These are phyloP conservation scores for Lepidonotus clava DNA, from an alignment of 2,888 invertebrate species.

Conservation along the genomic window DNA sequence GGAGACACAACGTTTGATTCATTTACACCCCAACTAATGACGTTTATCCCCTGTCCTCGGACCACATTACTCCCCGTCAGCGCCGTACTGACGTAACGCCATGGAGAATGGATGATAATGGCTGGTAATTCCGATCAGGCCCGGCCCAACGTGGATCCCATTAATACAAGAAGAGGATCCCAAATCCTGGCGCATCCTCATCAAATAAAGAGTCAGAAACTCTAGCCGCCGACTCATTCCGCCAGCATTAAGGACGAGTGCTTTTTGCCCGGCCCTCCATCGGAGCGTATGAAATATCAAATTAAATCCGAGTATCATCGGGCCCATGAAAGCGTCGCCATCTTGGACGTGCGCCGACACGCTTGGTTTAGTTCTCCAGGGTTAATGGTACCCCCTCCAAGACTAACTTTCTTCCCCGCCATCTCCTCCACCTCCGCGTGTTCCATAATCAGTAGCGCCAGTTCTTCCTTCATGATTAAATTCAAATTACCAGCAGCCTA, in stretches of 20 bases:
- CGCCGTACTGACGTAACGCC: not conserved
- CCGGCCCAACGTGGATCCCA: not conserved
- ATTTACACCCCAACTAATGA: too few relatives aligned
- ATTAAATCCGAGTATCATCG: not conserved
- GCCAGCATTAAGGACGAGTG: not conserved
- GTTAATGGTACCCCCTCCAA: too few relatives aligned
- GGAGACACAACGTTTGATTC: too few relatives aligned
- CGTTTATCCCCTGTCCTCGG: too few relatives aligned
- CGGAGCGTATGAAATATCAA: slow-evolving; percentile 1
- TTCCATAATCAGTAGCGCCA: too few relatives aligned
- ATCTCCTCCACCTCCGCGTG: too few relatives aligned
- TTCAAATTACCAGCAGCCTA: too few relatives aligned
- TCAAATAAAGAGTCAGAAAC: slow-evolving; percentile 35
- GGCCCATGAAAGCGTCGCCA: not conserved
- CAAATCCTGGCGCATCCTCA: not conserved
- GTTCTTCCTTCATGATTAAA: too few relatives aligned
- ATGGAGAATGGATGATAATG: not conserved
- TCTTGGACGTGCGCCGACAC: too few relatives aligned
- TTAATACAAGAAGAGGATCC: slow-evolving; percentile 12
- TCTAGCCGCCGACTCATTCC: not conserved
- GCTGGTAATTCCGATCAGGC: slow-evolving; percentile 27
- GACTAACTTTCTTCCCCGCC: too few relatives aligned
- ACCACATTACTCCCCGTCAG: not conserved
- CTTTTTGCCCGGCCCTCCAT: not conserved
- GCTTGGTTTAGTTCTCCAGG: too few relatives aligned